These are phyloP conservation scores for Catostomus latipinnis DNA, from an alignment of 2,797 vertebrate genomes.

Conservation along the genomic window DNA sequence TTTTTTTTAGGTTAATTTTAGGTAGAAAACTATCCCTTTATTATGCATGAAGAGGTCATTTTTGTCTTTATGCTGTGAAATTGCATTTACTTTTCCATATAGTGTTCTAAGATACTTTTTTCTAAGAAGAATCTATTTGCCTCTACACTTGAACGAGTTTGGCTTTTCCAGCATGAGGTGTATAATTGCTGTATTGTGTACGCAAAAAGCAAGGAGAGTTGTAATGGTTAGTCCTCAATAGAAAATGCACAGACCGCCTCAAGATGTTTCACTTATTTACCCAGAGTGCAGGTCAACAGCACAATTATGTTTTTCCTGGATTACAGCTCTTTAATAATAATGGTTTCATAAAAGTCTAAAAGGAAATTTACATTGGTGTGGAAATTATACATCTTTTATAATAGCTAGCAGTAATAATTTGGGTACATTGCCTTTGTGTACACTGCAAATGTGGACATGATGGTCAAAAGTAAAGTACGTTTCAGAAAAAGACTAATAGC, in stretches of 20 bases:
- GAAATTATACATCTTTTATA: neutral
- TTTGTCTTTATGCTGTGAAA: conserved; percentile 10
- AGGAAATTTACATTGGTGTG: neutral
- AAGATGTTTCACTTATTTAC: conserved; percentile 10
- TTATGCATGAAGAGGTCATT: neutral
- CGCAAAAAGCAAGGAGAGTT: neutral
- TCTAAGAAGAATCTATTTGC: neutral
- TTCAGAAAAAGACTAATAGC: no score
- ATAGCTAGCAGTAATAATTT: neutral
- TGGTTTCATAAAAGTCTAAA: neutral
- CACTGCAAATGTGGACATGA: neutral
- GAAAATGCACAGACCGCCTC: neutral
- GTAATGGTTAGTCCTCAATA: conserved; percentile 26
- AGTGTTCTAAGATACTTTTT: neutral
- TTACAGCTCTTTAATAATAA: neutral
- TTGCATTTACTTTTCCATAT: neutral
- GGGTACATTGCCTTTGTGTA: neutral
- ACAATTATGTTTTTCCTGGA: neutral
- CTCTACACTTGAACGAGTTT: conserved; percentile 5
- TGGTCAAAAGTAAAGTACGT: neutral
- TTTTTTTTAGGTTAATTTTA: neutral
- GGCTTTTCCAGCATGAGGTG: conserved; percentile 16
- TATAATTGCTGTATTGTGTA: conserved; percentile 13
- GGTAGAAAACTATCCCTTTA: neutral
- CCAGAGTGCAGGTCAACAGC: conserved; percentile 14